Percentiles rank a stretch among this genome's conserved stretches.
phyloP scores from a whole-genome alignment of 2,113 vertebrate species.

The Scomber colias region DNA sequence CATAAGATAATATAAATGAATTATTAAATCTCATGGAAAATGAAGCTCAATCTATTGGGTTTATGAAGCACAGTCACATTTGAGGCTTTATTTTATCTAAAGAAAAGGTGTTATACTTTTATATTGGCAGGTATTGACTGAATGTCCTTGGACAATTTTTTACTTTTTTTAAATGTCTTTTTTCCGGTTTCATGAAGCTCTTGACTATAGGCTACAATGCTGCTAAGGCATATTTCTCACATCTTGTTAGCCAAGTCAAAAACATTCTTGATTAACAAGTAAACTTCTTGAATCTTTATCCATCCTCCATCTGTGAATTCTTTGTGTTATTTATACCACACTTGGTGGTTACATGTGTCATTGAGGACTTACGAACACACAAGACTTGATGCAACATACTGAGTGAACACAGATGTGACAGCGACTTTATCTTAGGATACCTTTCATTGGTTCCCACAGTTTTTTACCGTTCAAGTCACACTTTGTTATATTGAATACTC shows the following conservation, averaged over 20 bases:
- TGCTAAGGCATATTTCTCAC: conserved; percentile 6
- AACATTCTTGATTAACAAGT: conserved; percentile 1
- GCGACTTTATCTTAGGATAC: not conserved
- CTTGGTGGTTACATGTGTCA: not conserved
- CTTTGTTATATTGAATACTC: not conserved
- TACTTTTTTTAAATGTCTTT: not conserved
- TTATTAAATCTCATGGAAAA: not conserved
- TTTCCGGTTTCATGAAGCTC: not conserved
- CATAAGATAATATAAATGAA: not conserved
- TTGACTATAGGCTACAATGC: not conserved
- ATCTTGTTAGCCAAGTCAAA: conserved; percentile 9
- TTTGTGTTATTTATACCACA: conserved; percentile 20
- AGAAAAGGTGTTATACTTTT: not conserved
- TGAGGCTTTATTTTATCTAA: not conserved
- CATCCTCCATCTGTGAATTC: conserved; percentile 50
- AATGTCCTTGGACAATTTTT: conserved; percentile 16
- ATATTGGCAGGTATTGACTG: not conserved
- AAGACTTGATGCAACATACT: conserved; percentile 1
- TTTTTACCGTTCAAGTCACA: not conserved
- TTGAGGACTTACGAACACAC: not conserved
- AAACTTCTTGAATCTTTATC: conserved; percentile 28
- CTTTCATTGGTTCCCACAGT: not conserved
- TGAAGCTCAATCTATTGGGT: not conserved
- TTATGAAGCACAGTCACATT: no score
- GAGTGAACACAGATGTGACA: conserved; percentile 19